phyloP scores from a whole-genome alignment of 2,797 vertebrate species.

The Numenius phaeopus region DNA sequence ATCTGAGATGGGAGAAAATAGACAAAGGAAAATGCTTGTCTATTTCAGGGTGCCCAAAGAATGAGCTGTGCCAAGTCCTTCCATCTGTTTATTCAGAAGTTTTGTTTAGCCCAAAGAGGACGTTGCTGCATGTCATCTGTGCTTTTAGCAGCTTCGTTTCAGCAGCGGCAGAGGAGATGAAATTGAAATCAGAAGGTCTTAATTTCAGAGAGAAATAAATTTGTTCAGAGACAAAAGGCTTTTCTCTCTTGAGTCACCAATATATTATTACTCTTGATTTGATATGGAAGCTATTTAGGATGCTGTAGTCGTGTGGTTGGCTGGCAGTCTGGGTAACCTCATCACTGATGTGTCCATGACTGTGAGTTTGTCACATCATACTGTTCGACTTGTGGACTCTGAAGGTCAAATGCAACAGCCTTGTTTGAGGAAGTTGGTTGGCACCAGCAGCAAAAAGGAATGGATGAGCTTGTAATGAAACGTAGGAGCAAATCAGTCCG shows the following conservation, averaged over 20 bases:
- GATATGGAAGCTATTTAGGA: slow-evolving; percentile 58
- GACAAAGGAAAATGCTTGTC: neutral
- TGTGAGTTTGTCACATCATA: neutral
- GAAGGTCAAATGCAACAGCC: slow-evolving; percentile 2
- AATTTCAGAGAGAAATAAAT: slow-evolving; percentile 38
- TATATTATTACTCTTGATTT: slow-evolving; percentile 51
- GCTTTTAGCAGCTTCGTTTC: slow-evolving; percentile 31
- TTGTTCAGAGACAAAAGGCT: slow-evolving; percentile 31
- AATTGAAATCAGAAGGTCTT: slow-evolving; percentile 63
- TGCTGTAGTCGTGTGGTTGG: neutral
- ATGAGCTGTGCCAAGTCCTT: neutral
- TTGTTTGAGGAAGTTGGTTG: neutral
- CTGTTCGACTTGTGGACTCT: neutral
- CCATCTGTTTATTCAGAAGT: neutral
- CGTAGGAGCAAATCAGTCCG: neutral
- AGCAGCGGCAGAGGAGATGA: slow-evolving; percentile 9
- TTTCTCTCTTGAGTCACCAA: slow-evolving; percentile 19
- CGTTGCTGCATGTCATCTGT: neutral
- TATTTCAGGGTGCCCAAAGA: neutral
- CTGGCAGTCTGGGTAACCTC: slow-evolving; percentile 18
- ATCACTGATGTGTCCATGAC: neutral
- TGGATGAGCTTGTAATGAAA: neutral
- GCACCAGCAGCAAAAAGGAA: neutral
- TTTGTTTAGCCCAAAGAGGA: neutral
- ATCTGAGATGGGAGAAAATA: neutral